Conservation (phyloP, 1,140 invertebrate species). For the Ganaspis sp. region DNA sequence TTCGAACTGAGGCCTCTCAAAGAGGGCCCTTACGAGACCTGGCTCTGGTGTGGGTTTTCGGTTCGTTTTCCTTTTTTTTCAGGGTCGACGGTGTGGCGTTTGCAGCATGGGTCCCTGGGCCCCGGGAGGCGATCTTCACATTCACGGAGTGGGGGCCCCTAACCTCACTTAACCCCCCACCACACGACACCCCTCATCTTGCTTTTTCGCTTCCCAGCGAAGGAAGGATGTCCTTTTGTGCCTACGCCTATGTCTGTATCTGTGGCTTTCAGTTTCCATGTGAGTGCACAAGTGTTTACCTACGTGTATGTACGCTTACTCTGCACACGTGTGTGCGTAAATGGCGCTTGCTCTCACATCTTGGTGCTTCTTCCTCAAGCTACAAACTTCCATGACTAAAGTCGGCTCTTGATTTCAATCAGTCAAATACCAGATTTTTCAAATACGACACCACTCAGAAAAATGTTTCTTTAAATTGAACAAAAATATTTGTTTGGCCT, state of each 20-base stretch:
- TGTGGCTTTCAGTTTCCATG: slow-evolving; percentile 37
- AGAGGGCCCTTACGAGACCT: slow-evolving; percentile 66
- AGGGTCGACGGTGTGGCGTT: slow-evolving; percentile 65
- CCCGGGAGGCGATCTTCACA: slow-evolving; percentile 64
- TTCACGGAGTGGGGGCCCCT: slow-evolving; percentile 57
- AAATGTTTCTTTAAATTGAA: too few species aligned
- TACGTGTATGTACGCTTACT: slow-evolving; percentile 37
- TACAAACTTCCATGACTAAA: slow-evolving; percentile 43
- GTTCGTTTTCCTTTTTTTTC: slow-evolving; percentile 65
- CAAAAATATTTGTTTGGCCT: too few species aligned
- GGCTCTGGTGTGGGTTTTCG: slow-evolving; percentile 72
- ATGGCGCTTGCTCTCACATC: slow-evolving; percentile 34
- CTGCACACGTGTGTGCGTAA: slow-evolving; percentile 27
- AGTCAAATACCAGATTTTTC: slow-evolving; percentile 47
- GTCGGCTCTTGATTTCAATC: slow-evolving; percentile 35
- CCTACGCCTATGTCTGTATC: slow-evolving; percentile 42
- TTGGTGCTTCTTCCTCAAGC: slow-evolving; percentile 42
- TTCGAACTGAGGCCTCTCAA: slow-evolving; percentile 71
- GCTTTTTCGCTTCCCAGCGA: slow-evolving; percentile 49
- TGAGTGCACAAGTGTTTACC: background rate
- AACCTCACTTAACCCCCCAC: slow-evolving; percentile 69
- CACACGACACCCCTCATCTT: slow-evolving; percentile 45
- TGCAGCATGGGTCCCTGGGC: slow-evolving; percentile 68
- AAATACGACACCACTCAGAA: too few species aligned
- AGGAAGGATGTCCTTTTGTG: slow-evolving; percentile 53